Percentiles rank a stretch among this genome's conserved stretches.
Evolutionary conservation across 1,140 invertebrate species (phyloP).

Genomic region (Hyposmocoma kahamanoa): DNA sequence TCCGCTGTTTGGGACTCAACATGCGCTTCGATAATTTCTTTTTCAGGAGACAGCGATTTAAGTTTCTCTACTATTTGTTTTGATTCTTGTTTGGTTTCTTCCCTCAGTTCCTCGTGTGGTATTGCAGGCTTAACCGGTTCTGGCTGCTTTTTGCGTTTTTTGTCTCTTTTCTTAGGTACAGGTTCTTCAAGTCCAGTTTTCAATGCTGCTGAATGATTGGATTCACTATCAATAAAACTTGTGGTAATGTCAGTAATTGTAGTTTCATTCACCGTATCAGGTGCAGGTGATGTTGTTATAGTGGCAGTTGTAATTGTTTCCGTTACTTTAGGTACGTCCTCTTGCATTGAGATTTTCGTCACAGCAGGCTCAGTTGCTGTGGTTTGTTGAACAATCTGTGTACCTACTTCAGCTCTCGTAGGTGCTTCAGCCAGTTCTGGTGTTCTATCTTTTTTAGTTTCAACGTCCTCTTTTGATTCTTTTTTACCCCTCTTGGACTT

Average conservation of each 20-base stretch:
- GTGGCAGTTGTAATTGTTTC: neutral
- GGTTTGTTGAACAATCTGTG: neutral
- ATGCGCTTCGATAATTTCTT: neutral
- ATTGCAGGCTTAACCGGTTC: neutral
- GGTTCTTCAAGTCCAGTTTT: neutral
- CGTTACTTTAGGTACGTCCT: neutral
- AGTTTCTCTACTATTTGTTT: neutral
- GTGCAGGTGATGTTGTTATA: neutral
- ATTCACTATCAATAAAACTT: conserved; percentile 11
- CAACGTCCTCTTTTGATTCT: neutral
- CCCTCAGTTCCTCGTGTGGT: neutral
- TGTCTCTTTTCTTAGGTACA: neutral
- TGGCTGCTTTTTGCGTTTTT: neutral
- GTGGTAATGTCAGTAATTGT: conserved; percentile 9
- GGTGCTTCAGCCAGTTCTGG: neutral
- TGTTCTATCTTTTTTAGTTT: neutral
- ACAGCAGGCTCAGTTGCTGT: neutral
- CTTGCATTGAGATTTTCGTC: neutral
- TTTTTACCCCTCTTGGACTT: conserved; percentile 6
- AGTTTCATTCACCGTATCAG: conserved; percentile 3
- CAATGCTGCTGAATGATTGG: conserved; percentile 7
- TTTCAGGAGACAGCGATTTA: neutral
- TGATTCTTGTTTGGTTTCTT: neutral
- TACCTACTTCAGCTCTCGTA: neutral
- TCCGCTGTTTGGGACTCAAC: neutral